Evolutionary conservation across 2,113 vertebrate genomes (phyloP).

Genomic region (Varanus salvator): DNA sequence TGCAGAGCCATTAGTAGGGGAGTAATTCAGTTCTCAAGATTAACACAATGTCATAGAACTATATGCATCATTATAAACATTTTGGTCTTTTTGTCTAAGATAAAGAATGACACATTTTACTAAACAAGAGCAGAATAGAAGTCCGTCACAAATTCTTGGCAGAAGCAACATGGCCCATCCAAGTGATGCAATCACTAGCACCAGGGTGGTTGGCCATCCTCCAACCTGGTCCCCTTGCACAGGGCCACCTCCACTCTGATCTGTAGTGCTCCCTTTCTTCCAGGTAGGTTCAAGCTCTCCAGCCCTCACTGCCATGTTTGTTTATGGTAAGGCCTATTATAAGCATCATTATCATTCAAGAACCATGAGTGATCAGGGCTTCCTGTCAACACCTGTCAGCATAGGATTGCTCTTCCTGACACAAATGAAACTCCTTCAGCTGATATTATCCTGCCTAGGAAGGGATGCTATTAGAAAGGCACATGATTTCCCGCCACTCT

Average conservation of each 20-base stretch:
- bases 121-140: background rate
- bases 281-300: background rate
- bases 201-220: too few species aligned
- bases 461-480: background rate
- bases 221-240: background rate
- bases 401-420: too few species aligned
- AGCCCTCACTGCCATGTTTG: background rate
- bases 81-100: background rate
- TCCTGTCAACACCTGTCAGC: background rate
- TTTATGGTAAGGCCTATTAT: background rate
- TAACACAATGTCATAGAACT: background rate
- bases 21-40: background rate
- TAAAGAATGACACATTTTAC: background rate
- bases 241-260: background rate
- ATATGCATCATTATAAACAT: background rate
- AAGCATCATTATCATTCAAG: background rate
- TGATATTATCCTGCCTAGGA: background rate
- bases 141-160: background rate
- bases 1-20: background rate
- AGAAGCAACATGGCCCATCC: background rate
- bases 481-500: background rate
- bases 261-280: background rate
- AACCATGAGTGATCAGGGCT: background rate
- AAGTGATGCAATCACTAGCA: background rate
- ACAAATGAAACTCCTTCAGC: background rate